A percentile compares a stretch with the other conserved stretches of the same genome.
Evolutionary conservation across 2,113 vertebrate species (phyloP).

Genomic region (Rhinolophus sinicus): DNA sequence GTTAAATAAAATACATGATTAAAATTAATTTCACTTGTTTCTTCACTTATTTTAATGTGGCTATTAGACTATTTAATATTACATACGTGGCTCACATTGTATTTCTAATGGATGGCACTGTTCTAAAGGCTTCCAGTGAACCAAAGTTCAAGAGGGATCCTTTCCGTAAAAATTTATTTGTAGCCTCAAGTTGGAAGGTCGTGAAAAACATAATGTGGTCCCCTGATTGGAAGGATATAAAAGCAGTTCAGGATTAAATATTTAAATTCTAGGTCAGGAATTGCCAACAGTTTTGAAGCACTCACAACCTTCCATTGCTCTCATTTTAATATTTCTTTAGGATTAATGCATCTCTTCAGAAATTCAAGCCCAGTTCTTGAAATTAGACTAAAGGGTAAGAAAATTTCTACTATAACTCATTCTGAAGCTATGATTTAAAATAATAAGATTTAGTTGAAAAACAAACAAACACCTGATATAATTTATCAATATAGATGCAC

Average conservation of each 20-base stretch:
- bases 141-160: neutral
- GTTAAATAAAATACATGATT: neutral
- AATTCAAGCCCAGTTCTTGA: neutral
- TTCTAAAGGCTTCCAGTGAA: neutral
- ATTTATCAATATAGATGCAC: neutral
- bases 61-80: neutral
- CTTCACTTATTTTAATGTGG: neutral
- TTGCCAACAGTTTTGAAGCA: neutral
- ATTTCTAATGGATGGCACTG: neutral
- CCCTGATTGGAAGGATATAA: neutral
- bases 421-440: neutral
- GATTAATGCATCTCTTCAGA: neutral
- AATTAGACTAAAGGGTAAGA: neutral
- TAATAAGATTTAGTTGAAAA: neutral
- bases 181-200: neutral
- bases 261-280: neutral
- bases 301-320: neutral
- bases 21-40: neutral
- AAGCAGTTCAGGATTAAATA: neutral
- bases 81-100: neutral
- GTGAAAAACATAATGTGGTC: neutral
- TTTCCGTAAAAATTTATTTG: neutral
- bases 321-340: neutral
- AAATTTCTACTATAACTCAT: neutral
- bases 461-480: neutral